Conservation (phyloP, 1,140 invertebrate species). For the Telenomus remus region DNA sequence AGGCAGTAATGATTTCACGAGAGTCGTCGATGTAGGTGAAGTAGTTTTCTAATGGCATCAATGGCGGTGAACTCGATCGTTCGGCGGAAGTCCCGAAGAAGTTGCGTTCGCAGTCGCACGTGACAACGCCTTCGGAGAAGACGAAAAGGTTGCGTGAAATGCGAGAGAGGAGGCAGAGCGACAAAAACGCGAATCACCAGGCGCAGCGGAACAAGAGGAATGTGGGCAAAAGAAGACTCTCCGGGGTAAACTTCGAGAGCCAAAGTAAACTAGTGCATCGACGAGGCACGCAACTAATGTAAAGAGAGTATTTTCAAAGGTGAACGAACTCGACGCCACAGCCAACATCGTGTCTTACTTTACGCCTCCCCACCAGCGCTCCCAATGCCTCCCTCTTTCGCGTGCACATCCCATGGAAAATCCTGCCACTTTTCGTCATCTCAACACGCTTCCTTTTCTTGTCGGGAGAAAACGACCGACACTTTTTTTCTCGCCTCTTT, state of each 20-base stretch:
- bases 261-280: conserved; percentile 73
- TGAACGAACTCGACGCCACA: conserved; percentile 68
- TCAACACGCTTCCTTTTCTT: conserved; percentile 32
- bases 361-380: conserved; percentile 40
- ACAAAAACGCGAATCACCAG: conserved; percentile 37
- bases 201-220: conserved; percentile 49
- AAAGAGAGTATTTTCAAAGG: conserved; percentile 74
- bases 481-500: background rate
- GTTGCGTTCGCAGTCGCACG: conserved; percentile 33
- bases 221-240: conserved; percentile 55
- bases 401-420: conserved; percentile 59
- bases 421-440: conserved; percentile 62
- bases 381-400: conserved; percentile 35
- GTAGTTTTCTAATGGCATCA: conserved; percentile 68
- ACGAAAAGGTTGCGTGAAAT: conserved; percentile 15
- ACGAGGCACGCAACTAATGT: conserved; percentile 69
- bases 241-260: conserved; percentile 50
- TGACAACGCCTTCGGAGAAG: conserved; percentile 46
- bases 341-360: conserved; percentile 69
- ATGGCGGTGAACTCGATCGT: conserved; percentile 58
- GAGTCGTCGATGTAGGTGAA: conserved; percentile 67
- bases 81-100: conserved; percentile 53
- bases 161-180: conserved; percentile 12
- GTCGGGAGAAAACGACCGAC: conserved; percentile 30
- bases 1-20: conserved; percentile 59